Base-by-base conservation (phyloP, 2,113 vertebrate genomes). In the Gasterosteus nipponicus region DNA sequence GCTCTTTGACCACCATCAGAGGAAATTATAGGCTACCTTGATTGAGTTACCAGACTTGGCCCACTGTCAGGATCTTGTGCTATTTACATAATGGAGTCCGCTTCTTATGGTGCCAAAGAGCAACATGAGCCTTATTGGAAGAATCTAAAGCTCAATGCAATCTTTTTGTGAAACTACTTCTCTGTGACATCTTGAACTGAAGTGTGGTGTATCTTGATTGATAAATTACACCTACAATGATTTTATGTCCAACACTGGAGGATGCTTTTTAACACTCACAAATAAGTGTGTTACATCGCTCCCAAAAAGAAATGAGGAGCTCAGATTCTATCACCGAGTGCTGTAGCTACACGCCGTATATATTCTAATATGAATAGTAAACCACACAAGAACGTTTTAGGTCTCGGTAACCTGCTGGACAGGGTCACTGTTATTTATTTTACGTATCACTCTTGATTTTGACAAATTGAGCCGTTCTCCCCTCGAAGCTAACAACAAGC, bases 11-110 rank as follows among this genome's bases (percentile, higher is more conserved):
- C 29, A 39, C 41, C 11, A 69, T 76, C 5, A 76, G 53, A 60
- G 54, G 58, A 77, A 74, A 80, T 80, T 29, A 47, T 54, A 61
- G 35, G 47, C 73, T 51, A 39, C 47, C 29, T 70, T 70, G 2
- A 33, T 58, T 14, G 3, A 41, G 41, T 77, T 58, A 73, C 56
- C 41, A 70, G 12, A 31, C 54, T 46, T 63, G n/a, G 49, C 65
- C 73, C 38, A 39, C 62, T 66, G 77, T 74, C 54, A 83, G 54
- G 42, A 70, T 59, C 19, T 74, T 42, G 42, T 12, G 59, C 56
- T 41, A 19, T 73, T 77, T 26, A 79, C n/a, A 73, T 69, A 60
- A 75, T 42, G 19, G 44, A 22, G 35, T 35, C 15, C 2, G 3
- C 38, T n/a, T 22, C 22, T 31, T 16, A 12, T 22, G 31, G 41